phyloP scores from a whole-genome alignment of 92 coral and sea anemone species.

The Zoanthus gigantus region DNA sequence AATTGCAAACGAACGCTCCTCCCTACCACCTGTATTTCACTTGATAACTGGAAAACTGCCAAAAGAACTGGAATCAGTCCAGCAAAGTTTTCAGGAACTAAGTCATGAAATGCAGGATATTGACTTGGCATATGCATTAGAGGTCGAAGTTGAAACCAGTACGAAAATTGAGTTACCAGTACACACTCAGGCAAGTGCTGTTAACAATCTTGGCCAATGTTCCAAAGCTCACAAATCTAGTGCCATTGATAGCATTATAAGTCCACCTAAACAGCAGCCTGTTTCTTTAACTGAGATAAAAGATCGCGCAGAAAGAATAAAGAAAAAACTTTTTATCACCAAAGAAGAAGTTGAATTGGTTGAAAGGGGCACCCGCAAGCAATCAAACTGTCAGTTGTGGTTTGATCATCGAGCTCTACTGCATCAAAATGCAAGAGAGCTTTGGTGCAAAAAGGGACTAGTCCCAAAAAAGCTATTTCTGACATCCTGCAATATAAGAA shows the following conservation, averaged over 20 bases:
- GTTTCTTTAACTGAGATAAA: slow-evolving; percentile 47
- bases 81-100: slow-evolving; percentile 39
- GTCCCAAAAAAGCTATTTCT: slow-evolving; percentile 59
- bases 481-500: slow-evolving; percentile 49
- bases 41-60: slow-evolving; percentile 19
- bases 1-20: neutral
- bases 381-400: slow-evolving; percentile 35
- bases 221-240: slow-evolving; percentile 32
- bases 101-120: neutral
- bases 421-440: slow-evolving; percentile 51
- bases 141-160: neutral
- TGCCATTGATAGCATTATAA: slow-evolving; percentile 27
- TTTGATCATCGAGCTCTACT: slow-evolving; percentile 36
- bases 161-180: neutral
- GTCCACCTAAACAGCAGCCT: slow-evolving; percentile 52
- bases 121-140: neutral
- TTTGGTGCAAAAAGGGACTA: slow-evolving; percentile 41
- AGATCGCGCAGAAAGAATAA: slow-evolving; percentile 48
- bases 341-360: neutral
- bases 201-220: neutral
- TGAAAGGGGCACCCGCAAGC: slow-evolving; percentile 37
- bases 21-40: slow-evolving; percentile 13
- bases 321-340: slow-evolving; percentile 26
- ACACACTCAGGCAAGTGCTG: neutral
- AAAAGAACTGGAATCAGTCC: slow-evolving; percentile 36